Evolutionary conservation across 2,113 vertebrate species (phyloP).

Genomic region (Agapornis roseicollis): DNA sequence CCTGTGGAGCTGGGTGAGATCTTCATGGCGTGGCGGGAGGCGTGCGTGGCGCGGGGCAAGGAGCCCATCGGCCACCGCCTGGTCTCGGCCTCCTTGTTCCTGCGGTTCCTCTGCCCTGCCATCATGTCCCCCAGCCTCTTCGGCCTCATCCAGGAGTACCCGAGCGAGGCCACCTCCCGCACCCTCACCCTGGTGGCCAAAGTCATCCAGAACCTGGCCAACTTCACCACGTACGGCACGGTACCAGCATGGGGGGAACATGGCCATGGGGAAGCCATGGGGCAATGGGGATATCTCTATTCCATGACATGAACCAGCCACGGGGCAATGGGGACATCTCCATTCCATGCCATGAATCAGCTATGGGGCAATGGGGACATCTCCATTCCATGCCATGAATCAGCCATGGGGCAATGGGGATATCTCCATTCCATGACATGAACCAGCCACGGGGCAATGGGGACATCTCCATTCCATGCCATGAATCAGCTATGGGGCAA

Average conservation of each 20-base stretch:
- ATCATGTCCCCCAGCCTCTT: slow-evolving; percentile 94
- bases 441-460: fast-evolving
- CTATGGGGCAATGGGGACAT: fast-evolving
- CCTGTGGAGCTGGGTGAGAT: slow-evolving; percentile 86
- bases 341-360: too few relatives aligned
- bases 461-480: not conserved
- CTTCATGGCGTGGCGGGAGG: slow-evolving; percentile 87
- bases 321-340: not conserved
- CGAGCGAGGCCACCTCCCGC: slow-evolving; percentile 81
- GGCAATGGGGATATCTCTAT: too few relatives aligned
- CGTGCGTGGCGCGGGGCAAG: slow-evolving; percentile 76
- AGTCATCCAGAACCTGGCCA: slow-evolving; percentile 95
- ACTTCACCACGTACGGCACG: slow-evolving; percentile 85
- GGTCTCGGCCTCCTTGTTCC: slow-evolving; percentile 91
- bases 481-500: not conserved
- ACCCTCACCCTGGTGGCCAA: slow-evolving; percentile 92
- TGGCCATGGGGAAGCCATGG: fast-evolving
- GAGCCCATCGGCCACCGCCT: slow-evolving; percentile 83
- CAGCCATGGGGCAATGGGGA: not conserved
- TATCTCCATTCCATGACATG: too few relatives aligned
- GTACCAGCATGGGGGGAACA: not conserved
- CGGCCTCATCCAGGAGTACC: slow-evolving; percentile 86
- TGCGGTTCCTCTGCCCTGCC: slow-evolving; percentile 92
- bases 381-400: not conserved
- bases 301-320: not conserved